Base-by-base conservation (phyloP, 2,113 vertebrate species). In the Silurus asotus region DNA sequence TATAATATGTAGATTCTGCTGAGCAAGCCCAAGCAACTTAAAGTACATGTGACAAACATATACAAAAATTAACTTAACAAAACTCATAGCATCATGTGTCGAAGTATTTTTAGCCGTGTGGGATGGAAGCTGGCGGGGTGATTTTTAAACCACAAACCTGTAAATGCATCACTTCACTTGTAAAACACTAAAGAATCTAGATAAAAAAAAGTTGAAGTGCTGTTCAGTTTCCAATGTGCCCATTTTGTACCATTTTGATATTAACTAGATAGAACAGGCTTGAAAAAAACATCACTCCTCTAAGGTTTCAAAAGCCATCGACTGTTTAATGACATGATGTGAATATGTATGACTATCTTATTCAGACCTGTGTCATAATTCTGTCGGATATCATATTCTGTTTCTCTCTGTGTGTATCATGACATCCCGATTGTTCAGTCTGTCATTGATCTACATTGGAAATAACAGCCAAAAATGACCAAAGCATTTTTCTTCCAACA, bases 271-370 rank as follows among this genome's bases (percentile, higher is more conserved):
- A 69, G 75, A 85, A 69, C 61, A 85, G 76, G 51, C 62, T 55
- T 65, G 23, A 28, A 89, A 89, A 37, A 89, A 90, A 93, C 89
- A 88, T 91, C 81, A 72, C 87, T 88, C 90, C 84, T 90, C 85
- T 77, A 89, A 87, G 80, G 91, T 88, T 92, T 92, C 92, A 93
- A 93, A 92, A 90, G 89, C 91, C 90, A 82, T 82, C 90, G 77
- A 45, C 82, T 69, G 83, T 59, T 64, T 88, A 55, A 25, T 84
- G 84, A 84, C 85, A 91, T 79, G 88, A 84, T 51, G 79, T 61
- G 93, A 93, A 93, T 94, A 94, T 92, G 92, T 91, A 94, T 94
- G 89, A 92, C 90, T 89, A 88, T 90, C 82, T 80, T 92, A 93
- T 93, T 91, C 82, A 90, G 89, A 88, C 84, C 90, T 87, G 90